Percentiles rank a stretch among this genome's conserved stretches.
phyloP scores from a whole-genome alignment of 2,797 vertebrate genomes.

The Darevskia mixta region DNA sequence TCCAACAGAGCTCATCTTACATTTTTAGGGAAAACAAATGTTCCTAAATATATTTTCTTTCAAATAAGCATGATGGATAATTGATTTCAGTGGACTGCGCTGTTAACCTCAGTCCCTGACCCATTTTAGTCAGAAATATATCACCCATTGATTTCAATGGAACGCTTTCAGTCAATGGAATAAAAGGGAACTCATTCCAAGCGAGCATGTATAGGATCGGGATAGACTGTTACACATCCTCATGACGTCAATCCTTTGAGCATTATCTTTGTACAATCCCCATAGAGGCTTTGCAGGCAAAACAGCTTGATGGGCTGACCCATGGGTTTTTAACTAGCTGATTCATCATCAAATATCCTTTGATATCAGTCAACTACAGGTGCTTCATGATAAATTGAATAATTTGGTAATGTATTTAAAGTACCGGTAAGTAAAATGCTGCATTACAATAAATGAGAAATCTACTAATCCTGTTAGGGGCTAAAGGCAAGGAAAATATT shows the following conservation, averaged over 20 bases:
- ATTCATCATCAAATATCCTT: constrained; percentile 8
- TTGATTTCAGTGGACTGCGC: no score
- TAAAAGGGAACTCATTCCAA: not conserved
- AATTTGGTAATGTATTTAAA: constrained; percentile 57
- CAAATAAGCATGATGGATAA: not conserved
- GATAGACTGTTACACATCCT: not conserved
- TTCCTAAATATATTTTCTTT: not conserved
- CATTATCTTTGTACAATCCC: not conserved
- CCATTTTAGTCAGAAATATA: not conserved
- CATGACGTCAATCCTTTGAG: not conserved
- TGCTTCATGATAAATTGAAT: constrained; percentile 37
- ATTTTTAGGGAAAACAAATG: not conserved
- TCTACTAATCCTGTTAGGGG: constrained; percentile 53
- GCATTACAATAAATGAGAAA: constrained; percentile 65
- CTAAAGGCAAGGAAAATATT: constrained; percentile 64
- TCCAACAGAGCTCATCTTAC: not conserved
- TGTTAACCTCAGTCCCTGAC: no score
- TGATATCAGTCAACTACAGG: constrained; percentile 47
- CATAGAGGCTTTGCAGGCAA: not conserved
- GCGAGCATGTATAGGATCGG: not conserved
- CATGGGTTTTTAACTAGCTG: not conserved
- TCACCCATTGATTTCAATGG: not conserved
- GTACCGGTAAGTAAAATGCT: constrained; percentile 43
- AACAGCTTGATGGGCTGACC: not conserved
- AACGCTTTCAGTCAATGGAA: not conserved